These are phyloP conservation scores for Clunio marinus DNA, from an alignment of 2,888 invertebrate species.

Conservation along the genomic window DNA sequence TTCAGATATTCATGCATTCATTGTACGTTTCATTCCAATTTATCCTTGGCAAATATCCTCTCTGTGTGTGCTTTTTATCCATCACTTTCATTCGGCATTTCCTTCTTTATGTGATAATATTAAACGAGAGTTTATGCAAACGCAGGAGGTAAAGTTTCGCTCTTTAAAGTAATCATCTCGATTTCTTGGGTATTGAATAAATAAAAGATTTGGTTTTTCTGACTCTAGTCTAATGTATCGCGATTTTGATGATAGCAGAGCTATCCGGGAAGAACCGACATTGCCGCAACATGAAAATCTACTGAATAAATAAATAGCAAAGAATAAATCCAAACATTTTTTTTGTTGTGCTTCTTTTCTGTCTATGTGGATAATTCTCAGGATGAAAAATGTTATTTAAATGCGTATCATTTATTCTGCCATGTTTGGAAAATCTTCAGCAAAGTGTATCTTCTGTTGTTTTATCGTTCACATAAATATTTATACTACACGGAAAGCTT, in stretches of 20 bases:
- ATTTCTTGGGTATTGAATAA: neutral
- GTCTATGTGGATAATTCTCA: neutral
- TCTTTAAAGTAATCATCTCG: constrained; percentile 10
- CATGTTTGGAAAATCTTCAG: constrained; percentile 14
- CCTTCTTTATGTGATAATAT: neutral
- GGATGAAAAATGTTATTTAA: constrained; percentile 33
- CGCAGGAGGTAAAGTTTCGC: constrained; percentile 16
- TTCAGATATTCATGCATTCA: constrained; percentile 26
- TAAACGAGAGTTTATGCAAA: constrained; percentile 7
- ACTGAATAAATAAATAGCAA: constrained; percentile 37
- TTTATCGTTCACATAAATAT: constrained; percentile 18
- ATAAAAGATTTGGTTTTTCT: neutral
- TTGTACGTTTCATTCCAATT: constrained; percentile 4
- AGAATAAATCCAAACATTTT: neutral
- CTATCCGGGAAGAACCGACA: no score
- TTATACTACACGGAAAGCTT: neutral
- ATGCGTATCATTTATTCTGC: constrained; percentile 36
- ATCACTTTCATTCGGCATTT: no score
- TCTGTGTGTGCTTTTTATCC: neutral
- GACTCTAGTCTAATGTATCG: no score
- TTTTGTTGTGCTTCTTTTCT: no score
- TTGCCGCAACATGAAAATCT: constrained; percentile 31
- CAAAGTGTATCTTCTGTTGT: neutral
- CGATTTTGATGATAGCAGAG: no score
- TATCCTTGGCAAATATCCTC: constrained; percentile 32